phyloP scores from a whole-genome alignment of 2,113 vertebrate genomes.

The Dicentrarchus labrax region DNA sequence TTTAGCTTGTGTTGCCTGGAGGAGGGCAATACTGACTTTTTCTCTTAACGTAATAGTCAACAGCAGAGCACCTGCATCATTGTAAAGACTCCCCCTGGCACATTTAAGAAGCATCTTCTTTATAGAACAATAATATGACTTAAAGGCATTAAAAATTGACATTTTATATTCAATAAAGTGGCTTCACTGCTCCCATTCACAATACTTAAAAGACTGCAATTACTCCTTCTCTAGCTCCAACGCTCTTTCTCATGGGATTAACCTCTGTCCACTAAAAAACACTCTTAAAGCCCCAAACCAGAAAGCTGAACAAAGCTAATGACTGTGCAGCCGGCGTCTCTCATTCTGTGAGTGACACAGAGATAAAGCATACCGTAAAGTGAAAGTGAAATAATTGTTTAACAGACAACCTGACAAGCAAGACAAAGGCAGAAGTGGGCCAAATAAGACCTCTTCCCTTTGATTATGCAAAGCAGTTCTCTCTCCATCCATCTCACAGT shows the following conservation, averaged over 20 bases:
- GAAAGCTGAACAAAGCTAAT: slow-evolving; percentile 61
- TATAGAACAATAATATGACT: slow-evolving; percentile 30
- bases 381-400: slow-evolving; percentile 62
- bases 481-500: slow-evolving; percentile 37
- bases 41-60: not conserved
- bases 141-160: slow-evolving; percentile 4
- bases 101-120: slow-evolving; percentile 14
- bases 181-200: slow-evolving; percentile 16
- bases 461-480: slow-evolving; percentile 61
- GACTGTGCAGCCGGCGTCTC: slow-evolving; percentile 36
- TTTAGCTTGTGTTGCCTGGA: not conserved
- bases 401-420: slow-evolving; percentile 57
- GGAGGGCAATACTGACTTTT: not conserved
- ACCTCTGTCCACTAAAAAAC: slow-evolving; percentile 51
- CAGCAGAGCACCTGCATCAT: slow-evolving; percentile 4
- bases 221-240: slow-evolving; percentile 14
- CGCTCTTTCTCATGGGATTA: slow-evolving; percentile 57
- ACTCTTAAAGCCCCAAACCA: slow-evolving; percentile 36
- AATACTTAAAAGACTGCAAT: slow-evolving; percentile 42
- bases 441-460: slow-evolving; percentile 44
- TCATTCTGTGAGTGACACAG: slow-evolving; percentile 37
- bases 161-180: slow-evolving; percentile 48
- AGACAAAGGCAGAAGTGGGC: slow-evolving; percentile 53
- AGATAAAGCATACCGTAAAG: slow-evolving; percentile 44
- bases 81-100: slow-evolving; percentile 21